These are phyloP conservation scores for Psilopogon haemacephalus DNA, from an alignment of 2,113 vertebrate genomes.

Conservation along the genomic window DNA sequence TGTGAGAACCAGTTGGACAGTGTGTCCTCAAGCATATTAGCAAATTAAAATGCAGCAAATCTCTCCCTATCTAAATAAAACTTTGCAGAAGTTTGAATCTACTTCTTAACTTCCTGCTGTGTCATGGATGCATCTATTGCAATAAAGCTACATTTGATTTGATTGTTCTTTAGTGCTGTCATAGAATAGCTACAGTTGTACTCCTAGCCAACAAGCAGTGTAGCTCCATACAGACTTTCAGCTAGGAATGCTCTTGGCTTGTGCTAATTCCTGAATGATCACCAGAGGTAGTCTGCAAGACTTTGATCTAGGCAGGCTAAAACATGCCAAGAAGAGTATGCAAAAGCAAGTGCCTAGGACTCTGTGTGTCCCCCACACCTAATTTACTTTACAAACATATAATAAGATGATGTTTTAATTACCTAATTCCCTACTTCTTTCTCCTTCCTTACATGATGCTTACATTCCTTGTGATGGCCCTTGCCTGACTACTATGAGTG, in stretches of 20 bases:
- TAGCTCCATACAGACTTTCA: not conserved
- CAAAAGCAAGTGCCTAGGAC: not conserved
- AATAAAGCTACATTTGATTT: not conserved
- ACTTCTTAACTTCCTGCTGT: not conserved
- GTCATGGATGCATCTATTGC: not conserved
- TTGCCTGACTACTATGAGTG: not conserved
- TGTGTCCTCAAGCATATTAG: not conserved
- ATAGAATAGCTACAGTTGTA: not conserved
- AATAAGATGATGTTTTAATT: not conserved
- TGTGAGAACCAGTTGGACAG: not conserved
- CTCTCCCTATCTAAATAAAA: not conserved
- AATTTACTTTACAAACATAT: not conserved
- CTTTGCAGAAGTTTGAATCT: not conserved
- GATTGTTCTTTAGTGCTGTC: not conserved
- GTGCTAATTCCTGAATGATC: not conserved
- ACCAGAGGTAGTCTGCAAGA: not conserved
- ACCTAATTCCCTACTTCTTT: not conserved
- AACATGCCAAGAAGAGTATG: not conserved
- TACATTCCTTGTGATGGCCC: not conserved
- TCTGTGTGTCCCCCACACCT: not conserved
- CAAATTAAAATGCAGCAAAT: not conserved
- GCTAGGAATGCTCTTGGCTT: not conserved
- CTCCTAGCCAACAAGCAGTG: not conserved
- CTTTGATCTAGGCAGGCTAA: not conserved
- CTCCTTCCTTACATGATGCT: not conserved